Evolutionary conservation across 2,888 invertebrate species (phyloP), one percentile per base, ranked within the genome.

Genomic region (Acanthosepion lycidas): DNA sequence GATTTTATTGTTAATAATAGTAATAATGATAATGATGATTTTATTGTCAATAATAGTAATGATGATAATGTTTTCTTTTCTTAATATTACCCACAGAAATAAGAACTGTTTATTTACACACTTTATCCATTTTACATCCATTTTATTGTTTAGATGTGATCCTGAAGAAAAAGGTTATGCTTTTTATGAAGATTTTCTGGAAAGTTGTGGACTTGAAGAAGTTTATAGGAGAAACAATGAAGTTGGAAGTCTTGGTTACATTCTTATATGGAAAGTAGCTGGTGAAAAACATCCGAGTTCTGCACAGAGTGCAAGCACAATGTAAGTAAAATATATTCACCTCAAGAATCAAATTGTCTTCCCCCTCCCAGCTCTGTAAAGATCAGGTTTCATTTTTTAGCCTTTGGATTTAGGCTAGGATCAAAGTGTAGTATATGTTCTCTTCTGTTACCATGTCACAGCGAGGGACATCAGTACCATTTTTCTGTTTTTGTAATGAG

Each of bases 141-240:
- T 49, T 93, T 92, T 48, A 28, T 93, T 93, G 6, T 6, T 33
- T 28, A 93, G 93, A 93, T 51, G 51, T 93, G 93, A 93, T 93
- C 93, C 93, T n/a, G 23, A 49, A 48, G 53, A 49, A 49, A 93
- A 28, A 28, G 93, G 93, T n/a, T 93, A n/a, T 49, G 53, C 53
- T 26, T n/a, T 53, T n/a, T 93, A 93, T 53, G 93, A 51, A 12
- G 51, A 93, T 48, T 93, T 93, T 53, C 93, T 93, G 12, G 9
- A 26, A 5, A 53, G 93, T 5, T 51, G 93, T n/a, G 93, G 53
- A 28, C 49, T 93, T 49, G 93, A 93, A 49, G 93, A 93, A 28
- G 9, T 48, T 51, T 93, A n/a, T 53, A 51, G 9, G 0, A 78
- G 78, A n/a, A 78, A n/a, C 78, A 78, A n/a, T 18, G 59, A 59